These are phyloP conservation scores for Bombycilla garrulus DNA, from an alignment of 2,113 vertebrate genomes.

Conservation along the genomic window DNA sequence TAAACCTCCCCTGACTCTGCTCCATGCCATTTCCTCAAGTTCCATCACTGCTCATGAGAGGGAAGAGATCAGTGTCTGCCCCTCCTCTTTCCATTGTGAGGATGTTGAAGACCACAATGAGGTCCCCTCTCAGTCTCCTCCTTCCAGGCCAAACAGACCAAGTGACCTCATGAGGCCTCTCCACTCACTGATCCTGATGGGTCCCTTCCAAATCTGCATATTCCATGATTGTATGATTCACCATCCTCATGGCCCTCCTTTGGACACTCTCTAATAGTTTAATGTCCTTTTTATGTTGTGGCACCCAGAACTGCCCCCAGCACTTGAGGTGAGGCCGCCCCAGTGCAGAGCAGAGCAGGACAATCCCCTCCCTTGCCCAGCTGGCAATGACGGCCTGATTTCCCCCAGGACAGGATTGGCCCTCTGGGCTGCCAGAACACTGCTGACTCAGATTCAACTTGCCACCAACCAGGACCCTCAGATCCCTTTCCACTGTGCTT, in stretches of 20 bases:
- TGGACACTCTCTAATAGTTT: not conserved
- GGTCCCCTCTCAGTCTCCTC: not conserved
- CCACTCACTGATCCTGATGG: not conserved
- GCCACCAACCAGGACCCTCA: rapidly evolving
- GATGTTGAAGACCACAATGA: not conserved
- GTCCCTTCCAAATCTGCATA: not conserved
- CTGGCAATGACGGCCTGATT: not conserved
- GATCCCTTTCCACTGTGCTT: not conserved
- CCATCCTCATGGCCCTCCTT: not conserved
- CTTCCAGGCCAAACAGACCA: not conserved
- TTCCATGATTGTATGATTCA: not conserved
- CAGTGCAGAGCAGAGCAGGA: not conserved
- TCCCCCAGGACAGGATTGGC: rapidly evolving
- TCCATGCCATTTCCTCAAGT: not conserved
- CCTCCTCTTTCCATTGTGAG: not conserved
- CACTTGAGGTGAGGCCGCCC: rapidly evolving
- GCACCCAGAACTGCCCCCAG: not conserved
- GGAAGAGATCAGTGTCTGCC: not conserved
- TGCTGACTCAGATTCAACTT: not conserved
- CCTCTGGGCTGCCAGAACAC: not conserved
- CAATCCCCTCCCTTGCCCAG: not conserved
- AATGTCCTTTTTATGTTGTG: not conserved
- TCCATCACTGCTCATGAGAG: not conserved
- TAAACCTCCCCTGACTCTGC: not conserved
- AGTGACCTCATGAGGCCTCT: not conserved